Evolutionary conservation across 2,797 vertebrate species (phyloP), one percentile per base, ranked within the genome.

Genomic region (Macrochelys suwanniensis): DNA sequence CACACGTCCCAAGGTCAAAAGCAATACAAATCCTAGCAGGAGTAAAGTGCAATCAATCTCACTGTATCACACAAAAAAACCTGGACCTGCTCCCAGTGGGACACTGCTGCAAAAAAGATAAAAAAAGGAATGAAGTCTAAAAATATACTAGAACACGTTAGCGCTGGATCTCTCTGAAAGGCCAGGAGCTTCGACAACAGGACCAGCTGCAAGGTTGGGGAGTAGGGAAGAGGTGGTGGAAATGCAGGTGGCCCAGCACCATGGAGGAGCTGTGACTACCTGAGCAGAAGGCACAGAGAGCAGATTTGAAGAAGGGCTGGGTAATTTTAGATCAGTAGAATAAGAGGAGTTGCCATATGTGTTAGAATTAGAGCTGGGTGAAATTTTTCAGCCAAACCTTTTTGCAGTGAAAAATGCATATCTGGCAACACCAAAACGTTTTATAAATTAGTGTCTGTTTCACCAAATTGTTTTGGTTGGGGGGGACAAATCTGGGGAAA

Each of bases 71-170:
- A 65, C 31, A 1, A 1, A 78, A 78, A 86, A 25, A 80, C 97
- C 89, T 97, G 97, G 96, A 97, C 95, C 92, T 82, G 95, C 92
- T 97, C 97, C 97, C 97, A 97, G 95, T 97, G 96, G 96, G 96
- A 93, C 96, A 68, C 74, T 15, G 78, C 92, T 4, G 59, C 19
- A 47, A 84, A 92, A 92, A 95, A 95, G 95, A 96, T 90, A 92
- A 94, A 97, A 94, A 92, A 92, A 61, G 95, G 13, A 77, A 90
- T 54, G 10, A 71, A 0, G 68, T 93, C 96, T 96, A 97, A 97
- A 97, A 97, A 97, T 97, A 97, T 93, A 94, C 80, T 21, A 57
- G 80, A 54, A 4, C 94, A 95, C 80, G 95, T 95, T 94, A 86
- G 94, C 77, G 93, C 94, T 93, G 31, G 1, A 91, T 59, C 28